phyloP scores from a whole-genome alignment of 2,888 invertebrate genomes.

The Rhagophthalmus giganteus region DNA sequence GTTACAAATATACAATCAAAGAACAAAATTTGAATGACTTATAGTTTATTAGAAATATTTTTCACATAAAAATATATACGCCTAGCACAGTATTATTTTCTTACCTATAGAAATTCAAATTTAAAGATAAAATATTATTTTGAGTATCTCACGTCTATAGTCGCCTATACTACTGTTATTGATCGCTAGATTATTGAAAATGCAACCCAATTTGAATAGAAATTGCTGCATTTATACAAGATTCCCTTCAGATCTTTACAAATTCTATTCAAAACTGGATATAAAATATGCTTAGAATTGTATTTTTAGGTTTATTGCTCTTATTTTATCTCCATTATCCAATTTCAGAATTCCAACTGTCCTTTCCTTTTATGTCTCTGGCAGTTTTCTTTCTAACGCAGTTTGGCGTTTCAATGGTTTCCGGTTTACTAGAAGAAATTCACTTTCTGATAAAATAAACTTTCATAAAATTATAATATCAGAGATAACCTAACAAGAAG shows the following conservation, averaged over 20 bases:
- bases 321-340: constrained; percentile 32
- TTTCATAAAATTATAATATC: no score
- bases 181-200: constrained; percentile 28
- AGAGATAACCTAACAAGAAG: no score
- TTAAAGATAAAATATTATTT: no score
- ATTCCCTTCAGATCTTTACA: constrained; percentile 25
- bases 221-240: constrained; percentile 24
- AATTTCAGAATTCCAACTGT: constrained; percentile 20
- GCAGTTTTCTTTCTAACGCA: constrained; percentile 21
- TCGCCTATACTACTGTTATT: constrained; percentile 12
- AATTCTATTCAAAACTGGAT: constrained; percentile 28
- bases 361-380: constrained; percentile 14
- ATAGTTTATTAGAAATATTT: no score
- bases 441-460: neutral
- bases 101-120: no score
- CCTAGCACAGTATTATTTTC: no score
- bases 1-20: no score
- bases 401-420: constrained; percentile 1
- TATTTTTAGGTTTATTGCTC: constrained; percentile 31
- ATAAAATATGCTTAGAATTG: constrained; percentile 26
- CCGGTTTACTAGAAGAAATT: constrained; percentile 4
- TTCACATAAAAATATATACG: no score
- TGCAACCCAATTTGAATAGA: constrained; percentile 28
- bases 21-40: no score
- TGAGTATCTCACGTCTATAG: no score